Conservation (phyloP, 1,140 invertebrate genomes). For the Atta colombica region DNA sequence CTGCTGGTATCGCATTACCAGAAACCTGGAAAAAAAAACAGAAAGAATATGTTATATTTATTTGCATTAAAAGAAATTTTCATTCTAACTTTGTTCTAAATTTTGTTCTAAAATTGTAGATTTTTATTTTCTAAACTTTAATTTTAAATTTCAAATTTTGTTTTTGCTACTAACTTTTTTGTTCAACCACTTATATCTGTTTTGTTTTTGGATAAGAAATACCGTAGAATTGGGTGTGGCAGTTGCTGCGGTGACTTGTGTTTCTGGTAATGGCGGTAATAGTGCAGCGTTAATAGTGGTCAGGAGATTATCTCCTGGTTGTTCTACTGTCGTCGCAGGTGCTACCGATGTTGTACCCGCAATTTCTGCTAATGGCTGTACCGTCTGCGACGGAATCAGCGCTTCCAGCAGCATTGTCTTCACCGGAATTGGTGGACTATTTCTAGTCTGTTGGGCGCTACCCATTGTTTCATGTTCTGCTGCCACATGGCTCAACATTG, state of each 20-base stretch:
- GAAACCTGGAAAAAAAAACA: slow-evolving; percentile 75
- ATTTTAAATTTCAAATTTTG: neutral
- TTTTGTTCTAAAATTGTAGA: neutral
- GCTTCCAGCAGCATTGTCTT: slow-evolving; percentile 87
- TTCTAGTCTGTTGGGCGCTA: slow-evolving; percentile 80
- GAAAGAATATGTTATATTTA: neutral
- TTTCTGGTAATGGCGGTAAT: slow-evolving; percentile 87
- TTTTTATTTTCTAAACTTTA: neutral
- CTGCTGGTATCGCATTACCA: slow-evolving; percentile 77
- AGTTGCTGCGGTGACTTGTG: slow-evolving; percentile 84
- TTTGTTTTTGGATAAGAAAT: slow-evolving; percentile 59
- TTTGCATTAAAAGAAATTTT: neutral
- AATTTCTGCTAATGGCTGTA: slow-evolving; percentile 44
- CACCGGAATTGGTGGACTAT: slow-evolving; percentile 84
- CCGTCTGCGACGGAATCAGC: slow-evolving; percentile 82
- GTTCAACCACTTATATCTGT: neutral
- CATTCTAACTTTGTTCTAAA: neutral
- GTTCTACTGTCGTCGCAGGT: slow-evolving; percentile 78
- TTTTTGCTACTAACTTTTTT: neutral
- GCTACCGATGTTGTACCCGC: slow-evolving; percentile 63
- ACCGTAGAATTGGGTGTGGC: slow-evolving; percentile 70
- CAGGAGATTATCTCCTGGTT: slow-evolving; percentile 86
- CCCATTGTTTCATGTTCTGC: slow-evolving; percentile 78
- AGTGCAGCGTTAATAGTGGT: slow-evolving; percentile 83
- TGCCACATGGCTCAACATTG: slow-evolving; percentile 79